A percentile compares a stretch with the other conserved stretches of the same genome.
Conservation (phyloP, 1,140 invertebrate species). For the Lordiphosa clarofinis region DNA sequence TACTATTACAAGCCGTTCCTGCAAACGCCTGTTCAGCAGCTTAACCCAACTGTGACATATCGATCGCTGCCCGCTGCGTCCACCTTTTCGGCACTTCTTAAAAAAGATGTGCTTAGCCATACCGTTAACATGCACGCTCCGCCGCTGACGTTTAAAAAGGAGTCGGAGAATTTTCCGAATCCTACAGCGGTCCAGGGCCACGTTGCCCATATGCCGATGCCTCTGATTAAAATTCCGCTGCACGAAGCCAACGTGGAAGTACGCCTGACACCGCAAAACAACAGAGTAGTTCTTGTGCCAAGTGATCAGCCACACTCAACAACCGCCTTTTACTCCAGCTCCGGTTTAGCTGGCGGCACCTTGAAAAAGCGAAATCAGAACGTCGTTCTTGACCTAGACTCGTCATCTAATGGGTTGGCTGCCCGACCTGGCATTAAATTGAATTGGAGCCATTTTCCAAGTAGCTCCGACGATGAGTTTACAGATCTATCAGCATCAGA, state of each 20-base stretch:
- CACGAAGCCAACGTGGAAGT: conserved; percentile 42
- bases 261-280: conserved; percentile 36
- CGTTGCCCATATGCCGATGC: conserved; percentile 24
- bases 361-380: conserved; percentile 24
- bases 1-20: conserved; percentile 1
- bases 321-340: not conserved
- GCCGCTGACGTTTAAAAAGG: conserved; percentile 63
- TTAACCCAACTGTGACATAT: conserved; percentile 3
- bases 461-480: no score
- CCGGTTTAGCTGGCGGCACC: not conserved
- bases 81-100: conserved; percentile 18
- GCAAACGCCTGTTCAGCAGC: not conserved
- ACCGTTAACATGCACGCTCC: conserved; percentile 62
- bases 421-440: not conserved
- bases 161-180: conserved; percentile 32
- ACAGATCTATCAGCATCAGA: no score
- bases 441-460: not conserved
- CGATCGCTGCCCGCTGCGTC: not conserved
- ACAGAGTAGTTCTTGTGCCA: not conserved
- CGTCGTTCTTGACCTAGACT: not conserved
- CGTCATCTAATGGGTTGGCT: not conserved
- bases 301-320: not conserved
- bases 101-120: conserved; percentile 58
- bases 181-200: conserved; percentile 25
- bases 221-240: conserved; percentile 43